Evolutionary conservation across 2,113 vertebrate species (phyloP).

Genomic region (Polypterus bichir): DNA sequence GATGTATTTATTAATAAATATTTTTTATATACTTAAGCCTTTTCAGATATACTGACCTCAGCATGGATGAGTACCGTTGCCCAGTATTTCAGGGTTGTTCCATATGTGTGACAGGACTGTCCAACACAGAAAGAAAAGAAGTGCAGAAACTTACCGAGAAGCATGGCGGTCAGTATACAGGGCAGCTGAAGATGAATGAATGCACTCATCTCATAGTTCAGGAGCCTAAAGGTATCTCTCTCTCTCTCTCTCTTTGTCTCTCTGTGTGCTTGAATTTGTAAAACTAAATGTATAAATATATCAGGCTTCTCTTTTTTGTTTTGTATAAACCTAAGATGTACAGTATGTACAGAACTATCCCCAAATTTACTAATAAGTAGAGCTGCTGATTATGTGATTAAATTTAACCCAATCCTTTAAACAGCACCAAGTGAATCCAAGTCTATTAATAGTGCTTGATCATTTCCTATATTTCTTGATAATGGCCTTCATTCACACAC

Average conservation of each 20-base stretch:
- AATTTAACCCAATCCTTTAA: too few relatives aligned
- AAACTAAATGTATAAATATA: too few relatives aligned
- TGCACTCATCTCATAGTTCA: slow-evolving; percentile 91
- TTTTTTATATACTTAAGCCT: slow-evolving; percentile 43
- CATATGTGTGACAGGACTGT: slow-evolving; percentile 83
- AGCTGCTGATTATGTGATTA: too few relatives aligned
- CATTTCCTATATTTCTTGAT: too few relatives aligned
- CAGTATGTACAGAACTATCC: too few relatives aligned
- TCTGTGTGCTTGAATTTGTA: neutral
- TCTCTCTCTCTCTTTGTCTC: neutral
- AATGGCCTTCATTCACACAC: too few relatives aligned
- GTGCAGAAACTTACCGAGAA: slow-evolving; percentile 73
- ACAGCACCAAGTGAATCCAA: too few relatives aligned
- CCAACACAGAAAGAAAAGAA: slow-evolving; percentile 63
- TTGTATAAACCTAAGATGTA: neutral
- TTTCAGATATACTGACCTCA: slow-evolving; percentile 66
- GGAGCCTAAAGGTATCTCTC: slow-evolving; percentile 68
- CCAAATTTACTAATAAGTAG: too few relatives aligned
- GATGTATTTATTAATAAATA: neutral
- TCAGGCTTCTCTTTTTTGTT: neutral
- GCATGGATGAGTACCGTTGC: slow-evolving; percentile 61
- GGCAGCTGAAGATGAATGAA: slow-evolving; percentile 92
- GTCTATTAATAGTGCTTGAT: too few relatives aligned
- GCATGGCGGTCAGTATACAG: slow-evolving; percentile 76
- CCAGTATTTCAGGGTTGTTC: slow-evolving; percentile 81